A percentile compares a stretch with the other conserved stretches of the same genome.
phyloP scores from a whole-genome alignment of 2,888 invertebrate genomes.

The Rhodophaea formosa region DNA sequence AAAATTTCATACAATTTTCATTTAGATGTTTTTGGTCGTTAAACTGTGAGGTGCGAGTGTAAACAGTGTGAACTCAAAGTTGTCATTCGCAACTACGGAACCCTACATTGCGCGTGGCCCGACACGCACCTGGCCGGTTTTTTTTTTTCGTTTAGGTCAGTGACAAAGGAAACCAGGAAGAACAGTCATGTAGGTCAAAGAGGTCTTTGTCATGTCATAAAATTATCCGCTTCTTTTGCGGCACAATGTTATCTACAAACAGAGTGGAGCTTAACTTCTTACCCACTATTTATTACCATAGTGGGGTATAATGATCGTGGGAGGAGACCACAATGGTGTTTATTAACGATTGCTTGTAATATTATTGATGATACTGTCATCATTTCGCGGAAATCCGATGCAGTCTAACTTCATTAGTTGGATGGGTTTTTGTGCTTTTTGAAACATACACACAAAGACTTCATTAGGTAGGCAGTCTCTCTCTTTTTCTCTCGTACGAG shows the following conservation, averaged over 20 bases:
- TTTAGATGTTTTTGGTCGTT: no score
- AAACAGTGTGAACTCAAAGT: no score
- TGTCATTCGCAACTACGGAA: no score
- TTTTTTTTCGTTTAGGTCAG: no score
- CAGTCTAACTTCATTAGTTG: not conserved
- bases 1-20: no score
- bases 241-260: not conserved
- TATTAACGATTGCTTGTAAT: constrained; percentile 36
- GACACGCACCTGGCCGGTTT: no score
- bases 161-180: no score
- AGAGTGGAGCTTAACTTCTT: not conserved
- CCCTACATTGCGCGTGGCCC: no score
- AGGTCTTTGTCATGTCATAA: not conserved
- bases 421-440: no score
- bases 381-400: not conserved
- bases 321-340: constrained; percentile 34
- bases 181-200: not conserved
- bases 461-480: not conserved
- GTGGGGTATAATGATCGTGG: constrained; percentile 23
- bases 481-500: no score
- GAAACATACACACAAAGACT: no score
- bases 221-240: not conserved
- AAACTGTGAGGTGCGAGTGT: no score
- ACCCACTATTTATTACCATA: constrained; percentile 10
- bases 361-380: constrained; percentile 12